Percentiles rank a stretch among this genome's conserved stretches.
phyloP scores from a whole-genome alignment of 2,113 vertebrate genomes.

The Junco hyemalis region DNA sequence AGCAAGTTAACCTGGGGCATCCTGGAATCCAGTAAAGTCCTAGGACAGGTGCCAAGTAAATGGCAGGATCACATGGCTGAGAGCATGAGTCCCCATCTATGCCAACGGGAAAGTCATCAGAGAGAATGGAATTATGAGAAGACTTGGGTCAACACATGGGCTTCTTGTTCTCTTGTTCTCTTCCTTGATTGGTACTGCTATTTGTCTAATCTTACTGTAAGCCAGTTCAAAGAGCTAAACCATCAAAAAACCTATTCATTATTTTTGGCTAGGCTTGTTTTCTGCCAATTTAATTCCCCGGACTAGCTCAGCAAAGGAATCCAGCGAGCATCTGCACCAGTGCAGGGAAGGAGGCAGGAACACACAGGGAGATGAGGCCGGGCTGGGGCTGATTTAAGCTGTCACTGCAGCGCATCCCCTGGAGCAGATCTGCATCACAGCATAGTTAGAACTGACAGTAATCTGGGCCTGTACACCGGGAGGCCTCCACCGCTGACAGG shows the following conservation, averaged over 20 bases:
- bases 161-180: slow-evolving; percentile 4
- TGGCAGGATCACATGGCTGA: not conserved
- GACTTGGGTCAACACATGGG: not conserved
- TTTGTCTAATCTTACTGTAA: slow-evolving; percentile 31
- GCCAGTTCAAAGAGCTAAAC: slow-evolving; percentile 34
- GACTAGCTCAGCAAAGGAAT: slow-evolving; percentile 16
- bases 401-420: slow-evolving; percentile 36
- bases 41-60: not conserved
- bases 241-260: slow-evolving; percentile 22
- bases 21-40: not conserved
- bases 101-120: not conserved
- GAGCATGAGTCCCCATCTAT: not conserved
- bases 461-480: slow-evolving; percentile 42
- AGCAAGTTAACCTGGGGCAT: not conserved
- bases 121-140: slow-evolving; percentile 18
- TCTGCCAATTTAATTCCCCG: slow-evolving; percentile 27
- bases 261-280: slow-evolving; percentile 25
- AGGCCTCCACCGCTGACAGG: not conserved
- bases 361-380: slow-evolving; percentile 40
- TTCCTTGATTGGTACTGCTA: slow-evolving; percentile 1
- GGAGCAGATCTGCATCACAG: slow-evolving; percentile 45
- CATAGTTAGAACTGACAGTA: slow-evolving; percentile 61
- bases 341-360: not conserved
- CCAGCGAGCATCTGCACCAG: slow-evolving; percentile 9
- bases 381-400: slow-evolving; percentile 37